Conservation (phyloP, 2,888 invertebrate species). For the Parascotia fuliginaria region DNA sequence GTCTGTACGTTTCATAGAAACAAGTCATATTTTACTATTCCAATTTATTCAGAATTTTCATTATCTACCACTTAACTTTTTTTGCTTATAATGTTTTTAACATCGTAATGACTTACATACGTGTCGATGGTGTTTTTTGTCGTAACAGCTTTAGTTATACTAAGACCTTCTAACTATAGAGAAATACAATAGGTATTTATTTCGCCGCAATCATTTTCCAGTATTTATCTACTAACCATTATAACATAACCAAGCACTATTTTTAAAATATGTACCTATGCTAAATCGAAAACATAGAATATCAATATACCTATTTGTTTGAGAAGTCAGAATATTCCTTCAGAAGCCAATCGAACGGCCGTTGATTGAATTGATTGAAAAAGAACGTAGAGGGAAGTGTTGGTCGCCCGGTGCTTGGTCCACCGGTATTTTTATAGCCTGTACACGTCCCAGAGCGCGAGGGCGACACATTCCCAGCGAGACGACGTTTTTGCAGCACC, state of each 20-base stretch:
- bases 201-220: no score
- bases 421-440: conserved; percentile 83
- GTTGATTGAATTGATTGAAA: conserved; percentile 83
- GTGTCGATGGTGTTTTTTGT: neutral
- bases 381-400: conserved; percentile 67
- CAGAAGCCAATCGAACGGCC: conserved; percentile 72
- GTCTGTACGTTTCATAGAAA: conserved; percentile 24
- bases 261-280: no score
- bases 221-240: no score
- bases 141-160: neutral
- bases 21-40: conserved; percentile 21
- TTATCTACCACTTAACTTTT: conserved; percentile 3
- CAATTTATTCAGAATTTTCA: conserved; percentile 7
- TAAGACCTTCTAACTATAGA: no score
- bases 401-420: conserved; percentile 57
- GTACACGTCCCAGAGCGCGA: conserved; percentile 80
- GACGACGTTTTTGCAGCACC: conserved; percentile 81
- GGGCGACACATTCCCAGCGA: conserved; percentile 82
- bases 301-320: conserved; percentile 51
- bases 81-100: conserved; percentile 2
- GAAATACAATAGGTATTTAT: no score
- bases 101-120: neutral
- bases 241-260: no score
- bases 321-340: conserved; percentile 60
- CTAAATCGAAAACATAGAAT: conserved; percentile 1